A percentile compares a stretch with the other conserved stretches of the same genome.
phyloP scores from a whole-genome alignment of 2,797 vertebrate species.

The Holocentrus rufus region DNA sequence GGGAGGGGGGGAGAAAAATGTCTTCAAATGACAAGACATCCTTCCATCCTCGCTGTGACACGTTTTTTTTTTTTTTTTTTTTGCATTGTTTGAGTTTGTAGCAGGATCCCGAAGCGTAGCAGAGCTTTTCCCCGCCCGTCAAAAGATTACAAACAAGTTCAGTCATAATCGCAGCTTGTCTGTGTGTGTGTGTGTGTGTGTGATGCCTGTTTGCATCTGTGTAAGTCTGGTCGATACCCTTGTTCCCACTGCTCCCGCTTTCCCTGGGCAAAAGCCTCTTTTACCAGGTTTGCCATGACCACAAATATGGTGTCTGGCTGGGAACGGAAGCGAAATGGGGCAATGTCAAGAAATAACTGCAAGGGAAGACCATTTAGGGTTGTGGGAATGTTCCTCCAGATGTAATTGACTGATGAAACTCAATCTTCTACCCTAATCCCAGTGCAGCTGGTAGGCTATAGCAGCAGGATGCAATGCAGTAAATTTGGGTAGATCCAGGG shows the following conservation, averaged over 20 bases:
- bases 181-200: neutral
- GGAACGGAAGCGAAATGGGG: conserved; percentile 37
- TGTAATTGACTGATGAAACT: conserved; percentile 66
- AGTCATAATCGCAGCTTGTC: conserved; percentile 65
- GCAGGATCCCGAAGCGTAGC: conserved; percentile 64
- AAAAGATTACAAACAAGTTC: conserved; percentile 71
- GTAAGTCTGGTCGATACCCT: conserved; percentile 30
- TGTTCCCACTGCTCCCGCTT: conserved; percentile 39
- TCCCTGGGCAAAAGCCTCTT: conserved; percentile 49
- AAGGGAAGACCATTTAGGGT: conserved; percentile 48
- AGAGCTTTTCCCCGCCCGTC: conserved; percentile 52
- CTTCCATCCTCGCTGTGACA: conserved; percentile 31
- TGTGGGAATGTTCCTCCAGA: conserved; percentile 53
- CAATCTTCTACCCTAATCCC: conserved; percentile 61
- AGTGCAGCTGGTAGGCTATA: conserved; percentile 40
- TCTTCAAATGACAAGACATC: conserved; percentile 52
- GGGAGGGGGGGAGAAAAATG: conserved; percentile 27
- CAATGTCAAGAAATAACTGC: conserved; percentile 63
- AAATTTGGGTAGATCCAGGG: neutral
- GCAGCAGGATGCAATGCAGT: conserved; percentile 29
- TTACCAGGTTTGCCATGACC: conserved; percentile 55
- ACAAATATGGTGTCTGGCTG: conserved; percentile 43
- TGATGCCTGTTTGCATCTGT: conserved; percentile 10
- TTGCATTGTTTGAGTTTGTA: conserved; percentile 54
- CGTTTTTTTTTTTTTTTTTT: conserved; percentile 30